These are phyloP conservation scores for Drosophila quadrilineata DNA, from an alignment of 1,140 invertebrate species.

Conservation along the genomic window DNA sequence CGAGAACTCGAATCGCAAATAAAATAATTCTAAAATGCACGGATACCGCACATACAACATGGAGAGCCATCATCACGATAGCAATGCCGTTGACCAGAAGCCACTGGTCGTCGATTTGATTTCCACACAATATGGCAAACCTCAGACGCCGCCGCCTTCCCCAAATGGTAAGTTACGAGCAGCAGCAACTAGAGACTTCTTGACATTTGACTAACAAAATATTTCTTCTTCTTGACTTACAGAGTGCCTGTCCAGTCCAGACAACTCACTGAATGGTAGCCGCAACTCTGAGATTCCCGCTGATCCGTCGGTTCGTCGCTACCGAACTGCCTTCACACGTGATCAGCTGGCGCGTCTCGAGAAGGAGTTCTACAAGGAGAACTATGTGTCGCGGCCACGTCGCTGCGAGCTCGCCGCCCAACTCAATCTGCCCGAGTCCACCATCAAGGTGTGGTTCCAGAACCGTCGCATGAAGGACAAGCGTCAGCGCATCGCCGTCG, in stretches of 20 bases:
- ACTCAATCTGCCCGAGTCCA: constrained; percentile 96
- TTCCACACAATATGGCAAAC: constrained; percentile 74
- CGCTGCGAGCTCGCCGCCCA: constrained; percentile 97
- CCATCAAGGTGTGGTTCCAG: constrained; percentile 99
- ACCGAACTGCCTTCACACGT: constrained; percentile 98
- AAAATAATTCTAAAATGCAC: constrained; percentile 58
- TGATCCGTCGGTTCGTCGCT: constrained; percentile 90
- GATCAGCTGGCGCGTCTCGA: constrained; percentile 97
- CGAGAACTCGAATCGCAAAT: background rate
- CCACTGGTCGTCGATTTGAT: constrained; percentile 78
- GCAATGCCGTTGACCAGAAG: constrained; percentile 66
- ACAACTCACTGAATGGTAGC: constrained; percentile 71
- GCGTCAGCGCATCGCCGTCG: constrained; percentile 93
- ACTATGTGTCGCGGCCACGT: constrained; percentile 97
- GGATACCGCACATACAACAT: constrained; percentile 79
- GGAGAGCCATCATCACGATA: constrained; percentile 70
- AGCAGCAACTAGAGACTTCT: fast-evolving
- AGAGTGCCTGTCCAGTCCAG: constrained; percentile 82
- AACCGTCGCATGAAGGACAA: constrained; percentile 99
- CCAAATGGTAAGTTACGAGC: constrained; percentile 75
- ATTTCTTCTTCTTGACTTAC: constrained; percentile 18
- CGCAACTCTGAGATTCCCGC: constrained; percentile 76
- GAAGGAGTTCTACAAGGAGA: constrained; percentile 98
- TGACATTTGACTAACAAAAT: constrained; percentile 22
- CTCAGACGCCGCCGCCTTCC: constrained; percentile 77